These are phyloP conservation scores for Actias luna DNA, from an alignment of 2,888 invertebrate species.

Conservation along the genomic window DNA sequence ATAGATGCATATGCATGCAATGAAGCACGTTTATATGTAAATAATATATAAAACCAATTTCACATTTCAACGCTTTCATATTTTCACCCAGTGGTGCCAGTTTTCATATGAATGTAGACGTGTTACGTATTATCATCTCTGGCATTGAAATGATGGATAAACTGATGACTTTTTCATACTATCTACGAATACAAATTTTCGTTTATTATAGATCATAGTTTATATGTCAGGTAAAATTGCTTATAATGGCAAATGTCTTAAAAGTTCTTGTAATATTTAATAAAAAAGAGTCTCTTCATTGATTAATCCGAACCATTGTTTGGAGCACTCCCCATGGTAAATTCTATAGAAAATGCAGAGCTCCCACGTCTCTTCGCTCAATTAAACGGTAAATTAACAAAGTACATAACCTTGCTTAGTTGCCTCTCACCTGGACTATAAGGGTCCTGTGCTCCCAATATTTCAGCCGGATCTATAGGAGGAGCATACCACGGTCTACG, in stretches of 20 bases:
- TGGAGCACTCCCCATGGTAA: too few species aligned
- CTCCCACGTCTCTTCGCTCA: too few species aligned
- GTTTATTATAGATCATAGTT: too few species aligned
- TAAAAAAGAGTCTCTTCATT: too few species aligned
- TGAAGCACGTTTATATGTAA: neutral
- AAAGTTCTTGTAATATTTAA: too few species aligned
- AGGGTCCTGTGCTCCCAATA: conserved; percentile 44
- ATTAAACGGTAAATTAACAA: too few species aligned
- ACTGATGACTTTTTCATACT: neutral
- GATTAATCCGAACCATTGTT: too few species aligned
- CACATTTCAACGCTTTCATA: neutral
- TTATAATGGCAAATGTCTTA: too few species aligned
- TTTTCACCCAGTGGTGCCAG: neutral
- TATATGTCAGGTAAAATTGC: too few species aligned
- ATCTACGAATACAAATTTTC: neutral
- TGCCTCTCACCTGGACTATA: conserved; percentile 41
- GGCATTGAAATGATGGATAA: neutral
- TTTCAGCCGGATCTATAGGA: conserved; percentile 55
- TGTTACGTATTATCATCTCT: neutral
- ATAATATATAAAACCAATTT: neutral
- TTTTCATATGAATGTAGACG: neutral
- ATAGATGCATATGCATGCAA: neutral
- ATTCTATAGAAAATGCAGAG: too few species aligned
- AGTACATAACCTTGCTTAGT: neutral
- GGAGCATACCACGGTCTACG: conserved; percentile 72